A percentile compares a stretch with the other conserved stretches of the same genome.
These are phyloP conservation scores for Edolisoma coerulescens DNA, from an alignment of 2,113 vertebrate species.

Conservation along the genomic window DNA sequence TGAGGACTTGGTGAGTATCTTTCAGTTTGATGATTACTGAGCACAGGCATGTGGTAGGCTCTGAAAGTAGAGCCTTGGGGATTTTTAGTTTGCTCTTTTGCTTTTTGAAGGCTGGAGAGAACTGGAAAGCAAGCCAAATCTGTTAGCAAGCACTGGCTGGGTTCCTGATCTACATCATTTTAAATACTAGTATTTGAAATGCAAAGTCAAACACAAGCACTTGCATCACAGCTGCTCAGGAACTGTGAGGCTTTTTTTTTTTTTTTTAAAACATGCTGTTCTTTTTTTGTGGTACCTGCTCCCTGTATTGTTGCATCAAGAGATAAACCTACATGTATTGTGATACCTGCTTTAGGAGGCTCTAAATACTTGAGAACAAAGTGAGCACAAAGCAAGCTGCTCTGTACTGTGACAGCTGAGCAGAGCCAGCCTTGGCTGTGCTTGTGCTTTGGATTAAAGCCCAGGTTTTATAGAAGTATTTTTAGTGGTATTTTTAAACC, in stretches of 20 bases:
- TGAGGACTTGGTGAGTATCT: background rate
- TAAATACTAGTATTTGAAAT: background rate
- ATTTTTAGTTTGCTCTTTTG: background rate
- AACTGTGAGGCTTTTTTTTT: background rate
- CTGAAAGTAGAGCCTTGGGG: background rate
- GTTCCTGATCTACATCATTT: background rate
- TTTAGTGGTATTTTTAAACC: background rate
- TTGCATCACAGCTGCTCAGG: background rate
- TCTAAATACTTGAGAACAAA: background rate
- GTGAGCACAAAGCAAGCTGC: background rate
- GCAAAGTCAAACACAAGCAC: background rate
- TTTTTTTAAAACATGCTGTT: background rate
- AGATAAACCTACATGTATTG: background rate
- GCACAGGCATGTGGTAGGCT: background rate
- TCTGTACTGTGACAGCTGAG: background rate
- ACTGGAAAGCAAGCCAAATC: background rate
- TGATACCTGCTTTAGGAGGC: background rate
- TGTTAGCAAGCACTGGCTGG: background rate
- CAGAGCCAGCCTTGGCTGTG: background rate
- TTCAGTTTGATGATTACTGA: background rate
- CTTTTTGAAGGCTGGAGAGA: background rate
- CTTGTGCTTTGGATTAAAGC: background rate
- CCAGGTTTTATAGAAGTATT: background rate
- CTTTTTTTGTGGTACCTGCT: background rate
- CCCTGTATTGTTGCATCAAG: background rate